Evolutionary conservation across 2,113 vertebrate genomes (phyloP).

Genomic region (Labrus mixtus): DNA sequence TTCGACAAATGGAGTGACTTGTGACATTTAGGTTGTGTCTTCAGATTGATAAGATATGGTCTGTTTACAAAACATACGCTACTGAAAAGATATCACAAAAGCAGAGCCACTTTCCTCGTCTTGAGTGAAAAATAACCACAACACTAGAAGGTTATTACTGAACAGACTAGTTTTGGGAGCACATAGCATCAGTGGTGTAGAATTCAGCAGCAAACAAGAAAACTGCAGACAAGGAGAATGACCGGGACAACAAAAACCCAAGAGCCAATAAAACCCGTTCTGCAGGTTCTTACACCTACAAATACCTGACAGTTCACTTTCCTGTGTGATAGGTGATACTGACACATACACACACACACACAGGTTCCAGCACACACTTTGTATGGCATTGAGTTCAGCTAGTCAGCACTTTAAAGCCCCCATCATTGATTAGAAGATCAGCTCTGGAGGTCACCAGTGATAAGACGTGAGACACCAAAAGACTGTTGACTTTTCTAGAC

Average conservation of each 20-base stretch:
- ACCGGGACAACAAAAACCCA: constrained; percentile 51
- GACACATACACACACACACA: constrained; percentile 38
- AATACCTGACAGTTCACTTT: constrained; percentile 74
- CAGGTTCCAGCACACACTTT: constrained; percentile 35
- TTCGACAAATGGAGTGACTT: background rate
- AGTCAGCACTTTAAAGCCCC: constrained; percentile 75
- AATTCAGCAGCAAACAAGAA: constrained; percentile 34
- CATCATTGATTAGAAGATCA: constrained; percentile 72
- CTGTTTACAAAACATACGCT: background rate
- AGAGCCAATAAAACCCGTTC: constrained; percentile 71
- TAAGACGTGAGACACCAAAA: constrained; percentile 20
- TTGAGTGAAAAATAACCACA: background rate
- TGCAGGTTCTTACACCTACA: constrained; percentile 60
- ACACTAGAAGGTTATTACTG: constrained; percentile 15
- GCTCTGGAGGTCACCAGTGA: constrained; percentile 72
- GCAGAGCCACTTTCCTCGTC: background rate
- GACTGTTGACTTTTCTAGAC: constrained; percentile 1
- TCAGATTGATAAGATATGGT: no score
- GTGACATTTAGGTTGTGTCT: background rate
- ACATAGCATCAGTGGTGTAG: constrained; percentile 28
- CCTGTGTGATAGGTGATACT: constrained; percentile 62
- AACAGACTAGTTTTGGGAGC: constrained; percentile 31
- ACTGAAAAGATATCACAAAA: background rate
- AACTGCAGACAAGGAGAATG: constrained; percentile 25
- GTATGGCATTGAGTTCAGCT: constrained; percentile 32